Conservation (phyloP, 2,797 vertebrate species). For the Lepilemur ruficaudatus region DNA sequence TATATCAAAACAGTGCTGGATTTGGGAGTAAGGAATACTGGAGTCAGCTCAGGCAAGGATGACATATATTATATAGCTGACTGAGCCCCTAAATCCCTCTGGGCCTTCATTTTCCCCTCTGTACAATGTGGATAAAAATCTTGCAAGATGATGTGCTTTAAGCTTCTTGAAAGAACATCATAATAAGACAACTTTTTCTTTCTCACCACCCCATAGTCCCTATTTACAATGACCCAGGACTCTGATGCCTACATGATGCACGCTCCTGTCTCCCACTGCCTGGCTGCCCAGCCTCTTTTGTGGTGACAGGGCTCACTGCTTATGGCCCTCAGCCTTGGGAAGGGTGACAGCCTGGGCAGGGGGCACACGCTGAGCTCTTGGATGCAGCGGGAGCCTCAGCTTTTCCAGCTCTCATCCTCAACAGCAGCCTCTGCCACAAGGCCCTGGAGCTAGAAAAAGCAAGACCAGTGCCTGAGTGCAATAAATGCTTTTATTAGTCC, state of each 20-base stretch:
- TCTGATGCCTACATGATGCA: background rate
- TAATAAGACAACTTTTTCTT: background rate
- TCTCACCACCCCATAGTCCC: background rate
- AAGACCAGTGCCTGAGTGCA: conserved; percentile 15
- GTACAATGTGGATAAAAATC: background rate
- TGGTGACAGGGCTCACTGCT: background rate
- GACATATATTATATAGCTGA: background rate
- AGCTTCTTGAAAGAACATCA: background rate
- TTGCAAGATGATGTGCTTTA: background rate
- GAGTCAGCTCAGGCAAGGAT: background rate
- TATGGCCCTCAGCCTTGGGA: background rate
- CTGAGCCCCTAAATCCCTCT: background rate
- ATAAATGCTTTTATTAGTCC: conserved; percentile 75
- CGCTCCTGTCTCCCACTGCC: background rate
- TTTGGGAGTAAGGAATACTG: background rate
- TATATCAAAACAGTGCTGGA: background rate
- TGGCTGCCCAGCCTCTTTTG: background rate
- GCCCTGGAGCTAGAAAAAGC: conserved; percentile 68
- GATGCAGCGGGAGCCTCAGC: background rate
- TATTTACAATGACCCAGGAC: background rate
- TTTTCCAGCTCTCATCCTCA: background rate
- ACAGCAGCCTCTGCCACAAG: conserved; percentile 37
- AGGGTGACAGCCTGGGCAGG: background rate
- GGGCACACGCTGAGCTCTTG: background rate
- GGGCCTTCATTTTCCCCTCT: background rate